Conservation (phyloP, 1,140 invertebrate genomes). For the Drosophila ironensis region DNA sequence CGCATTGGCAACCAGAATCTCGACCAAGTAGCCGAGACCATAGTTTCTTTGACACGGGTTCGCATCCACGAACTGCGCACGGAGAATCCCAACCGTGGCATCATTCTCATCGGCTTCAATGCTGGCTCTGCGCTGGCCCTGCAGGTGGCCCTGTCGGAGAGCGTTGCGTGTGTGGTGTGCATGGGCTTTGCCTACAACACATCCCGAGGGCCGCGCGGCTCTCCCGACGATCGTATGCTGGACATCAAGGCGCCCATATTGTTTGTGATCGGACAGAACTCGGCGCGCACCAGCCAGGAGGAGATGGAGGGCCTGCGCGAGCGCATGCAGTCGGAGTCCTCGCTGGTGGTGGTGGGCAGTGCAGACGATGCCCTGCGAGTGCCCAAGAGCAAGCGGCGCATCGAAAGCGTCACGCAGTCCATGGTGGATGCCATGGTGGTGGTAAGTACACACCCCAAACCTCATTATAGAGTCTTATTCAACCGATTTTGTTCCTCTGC, state of each 20-base stretch:
- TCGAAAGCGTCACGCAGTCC: constrained; percentile 90
- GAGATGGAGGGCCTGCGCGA: constrained; percentile 90
- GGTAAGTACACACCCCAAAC: constrained; percentile 69
- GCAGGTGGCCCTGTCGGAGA: constrained; percentile 86
- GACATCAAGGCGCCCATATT: constrained; percentile 89
- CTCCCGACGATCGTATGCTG: constrained; percentile 89
- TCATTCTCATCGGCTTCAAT: constrained; percentile 90
- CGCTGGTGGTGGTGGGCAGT: constrained; percentile 91
- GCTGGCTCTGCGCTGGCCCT: constrained; percentile 88
- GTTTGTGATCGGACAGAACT: constrained; percentile 91
- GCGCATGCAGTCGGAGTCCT: constrained; percentile 89
- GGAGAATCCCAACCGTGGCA: constrained; percentile 87
- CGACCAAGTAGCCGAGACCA: constrained; percentile 84
- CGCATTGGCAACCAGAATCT: constrained; percentile 65
- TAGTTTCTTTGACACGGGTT: constrained; percentile 86
- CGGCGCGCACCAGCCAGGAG: constrained; percentile 85
- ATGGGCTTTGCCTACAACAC: constrained; percentile 91
- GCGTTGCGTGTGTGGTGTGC: constrained; percentile 89
- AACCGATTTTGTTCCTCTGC: constrained; percentile 2
- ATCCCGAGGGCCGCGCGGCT: constrained; percentile 89
- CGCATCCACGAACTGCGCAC: constrained; percentile 88
- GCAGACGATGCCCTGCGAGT: constrained; percentile 91
- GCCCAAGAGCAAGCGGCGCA: constrained; percentile 86
- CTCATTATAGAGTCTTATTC: neutral
- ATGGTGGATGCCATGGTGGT: constrained; percentile 91